Percentiles rank a stretch among this genome's conserved stretches.
Evolutionary conservation across 2,797 vertebrate genomes (phyloP).

Genomic region (Todus mexicanus): DNA sequence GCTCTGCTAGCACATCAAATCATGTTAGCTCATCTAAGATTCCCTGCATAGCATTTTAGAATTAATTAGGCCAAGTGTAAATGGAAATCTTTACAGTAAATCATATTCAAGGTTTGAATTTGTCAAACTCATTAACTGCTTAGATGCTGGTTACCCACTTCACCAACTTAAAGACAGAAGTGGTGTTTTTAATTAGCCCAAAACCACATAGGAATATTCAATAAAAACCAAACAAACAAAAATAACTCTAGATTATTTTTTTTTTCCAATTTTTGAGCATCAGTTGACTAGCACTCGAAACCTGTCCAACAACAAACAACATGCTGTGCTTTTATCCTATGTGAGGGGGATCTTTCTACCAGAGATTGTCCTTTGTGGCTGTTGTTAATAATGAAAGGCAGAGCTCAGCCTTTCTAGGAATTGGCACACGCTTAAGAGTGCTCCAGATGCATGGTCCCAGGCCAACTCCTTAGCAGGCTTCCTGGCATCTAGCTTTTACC

Average conservation of each 20-base stretch:
- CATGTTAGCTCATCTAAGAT: not conserved
- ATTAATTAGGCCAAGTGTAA: not conserved
- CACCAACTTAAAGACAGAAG: not conserved
- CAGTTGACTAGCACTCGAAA: not conserved
- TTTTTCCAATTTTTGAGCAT: too few species aligned
- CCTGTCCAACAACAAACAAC: not conserved
- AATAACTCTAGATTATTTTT: not conserved
- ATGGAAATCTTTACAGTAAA: not conserved
- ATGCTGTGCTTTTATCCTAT: not conserved
- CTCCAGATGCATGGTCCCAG: not conserved
- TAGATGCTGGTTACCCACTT: not conserved
- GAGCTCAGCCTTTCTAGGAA: conserved; percentile 27
- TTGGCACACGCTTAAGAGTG: not conserved
- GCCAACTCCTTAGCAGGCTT: not conserved
- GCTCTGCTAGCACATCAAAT: not conserved
- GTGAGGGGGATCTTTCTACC: not conserved
- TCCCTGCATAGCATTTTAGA: not conserved
- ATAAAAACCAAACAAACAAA: not conserved
- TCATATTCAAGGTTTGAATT: not conserved
- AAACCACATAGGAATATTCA: not conserved
- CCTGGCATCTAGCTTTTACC: not conserved
- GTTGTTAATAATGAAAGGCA: not conserved
- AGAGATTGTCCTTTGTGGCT: not conserved
- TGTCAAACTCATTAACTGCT: not conserved
- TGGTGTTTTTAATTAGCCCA: not conserved